Percentiles rank a stretch among this genome's conserved stretches.
These are phyloP conservation scores for Athene cunicularia DNA, from an alignment of 2,113 vertebrate species.

Conservation along the genomic window DNA sequence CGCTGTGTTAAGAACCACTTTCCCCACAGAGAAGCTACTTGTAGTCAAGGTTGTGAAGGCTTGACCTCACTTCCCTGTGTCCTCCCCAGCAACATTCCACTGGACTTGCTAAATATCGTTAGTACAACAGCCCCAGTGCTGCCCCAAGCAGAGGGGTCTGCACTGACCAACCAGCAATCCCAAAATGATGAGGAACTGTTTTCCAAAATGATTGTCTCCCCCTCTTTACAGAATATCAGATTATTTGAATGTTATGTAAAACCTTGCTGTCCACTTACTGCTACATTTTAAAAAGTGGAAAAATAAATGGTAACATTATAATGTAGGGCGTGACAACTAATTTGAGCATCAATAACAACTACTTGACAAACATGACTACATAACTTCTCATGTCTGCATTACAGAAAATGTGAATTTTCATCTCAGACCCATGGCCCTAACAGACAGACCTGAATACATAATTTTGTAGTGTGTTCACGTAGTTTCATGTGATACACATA, in stretches of 20 bases:
- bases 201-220: conserved; percentile 30
- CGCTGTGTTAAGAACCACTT: conserved; percentile 12
- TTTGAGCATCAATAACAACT: conserved; percentile 58
- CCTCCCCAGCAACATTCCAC: background rate
- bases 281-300: conserved; percentile 15
- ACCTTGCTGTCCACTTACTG: background rate
- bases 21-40: conserved; percentile 19
- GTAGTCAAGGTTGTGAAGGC: conserved; percentile 1
- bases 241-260: background rate
- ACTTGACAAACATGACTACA: conserved; percentile 37
- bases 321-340: conserved; percentile 35
- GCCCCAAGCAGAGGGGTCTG: background rate
- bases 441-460: background rate
- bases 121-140: background rate
- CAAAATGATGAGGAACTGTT: conserved; percentile 35
- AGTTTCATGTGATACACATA: background rate
- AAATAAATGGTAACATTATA: conserved; percentile 12
- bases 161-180: conserved; percentile 37
- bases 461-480: background rate
- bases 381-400: conserved; percentile 52
- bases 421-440: conserved; percentile 49
- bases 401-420: conserved; percentile 52
- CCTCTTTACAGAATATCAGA: background rate
- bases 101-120: conserved; percentile 11
- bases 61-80: conserved; percentile 19